Conservation (phyloP, 2,797 vertebrate genomes). For the Mus minutoides region DNA sequence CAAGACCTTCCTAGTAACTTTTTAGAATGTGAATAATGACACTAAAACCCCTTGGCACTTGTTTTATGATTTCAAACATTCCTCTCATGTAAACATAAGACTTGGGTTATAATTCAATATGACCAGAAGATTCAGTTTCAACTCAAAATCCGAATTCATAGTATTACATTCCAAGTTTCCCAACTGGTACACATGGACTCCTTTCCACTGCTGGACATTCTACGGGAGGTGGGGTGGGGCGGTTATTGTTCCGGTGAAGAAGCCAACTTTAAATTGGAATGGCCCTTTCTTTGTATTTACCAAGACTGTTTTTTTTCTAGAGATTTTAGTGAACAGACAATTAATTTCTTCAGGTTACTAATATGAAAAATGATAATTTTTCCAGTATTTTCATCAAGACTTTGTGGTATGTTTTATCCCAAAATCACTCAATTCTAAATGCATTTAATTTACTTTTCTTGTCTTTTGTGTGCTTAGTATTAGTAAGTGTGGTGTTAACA, state of each 20-base stretch:
- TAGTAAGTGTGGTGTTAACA: neutral
- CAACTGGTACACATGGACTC: neutral
- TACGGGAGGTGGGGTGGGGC: neutral
- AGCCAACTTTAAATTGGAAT: constrained; percentile 32
- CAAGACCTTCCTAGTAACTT: neutral
- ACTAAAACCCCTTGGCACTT: neutral
- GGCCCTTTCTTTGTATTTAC: constrained; percentile 5
- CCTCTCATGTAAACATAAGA: constrained; percentile 31
- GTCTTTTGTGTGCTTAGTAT: constrained; percentile 3
- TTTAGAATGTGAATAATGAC: neutral
- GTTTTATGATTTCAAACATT: constrained; percentile 3
- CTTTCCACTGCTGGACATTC: neutral
- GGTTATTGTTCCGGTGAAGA: constrained; percentile 37
- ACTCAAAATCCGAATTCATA: neutral
- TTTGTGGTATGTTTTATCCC: neutral
- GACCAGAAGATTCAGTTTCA: neutral
- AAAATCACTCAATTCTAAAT: neutral
- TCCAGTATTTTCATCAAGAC: neutral
- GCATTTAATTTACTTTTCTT: constrained; percentile 17
- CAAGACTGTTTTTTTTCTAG: constrained; percentile 11
- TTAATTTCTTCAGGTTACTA: neutral
- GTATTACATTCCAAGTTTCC: neutral
- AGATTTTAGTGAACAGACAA: constrained; percentile 24
- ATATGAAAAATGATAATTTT: constrained; percentile 21
- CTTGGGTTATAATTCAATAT: constrained; percentile 3